Base-by-base conservation (phyloP, 53 echinoderm and acorn worm species). In the Antedon mediterranea region DNA sequence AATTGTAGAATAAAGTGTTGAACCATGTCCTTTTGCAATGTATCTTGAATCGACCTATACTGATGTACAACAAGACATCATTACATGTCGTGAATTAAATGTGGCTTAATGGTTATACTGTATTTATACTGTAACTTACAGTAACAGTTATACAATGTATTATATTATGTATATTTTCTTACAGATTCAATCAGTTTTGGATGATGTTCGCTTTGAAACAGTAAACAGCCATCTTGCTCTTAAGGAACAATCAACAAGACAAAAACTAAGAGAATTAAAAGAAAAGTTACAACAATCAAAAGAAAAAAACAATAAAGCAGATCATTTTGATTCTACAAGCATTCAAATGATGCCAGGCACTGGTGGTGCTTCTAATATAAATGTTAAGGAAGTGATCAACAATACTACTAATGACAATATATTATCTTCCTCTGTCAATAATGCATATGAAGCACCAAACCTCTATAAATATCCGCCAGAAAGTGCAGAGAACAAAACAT, bases 221-320 rank as follows among this genome's bases (percentile, higher is more conserved):
- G 74, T 85, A 26, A 71, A 31, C 3, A 75, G 76, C 27, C 85
- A 85, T 72, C 44, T 80, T 4, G 42, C 80, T 37, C 71, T 85
- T 30, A 85, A 80, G 32, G 85, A 85, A 76, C 80, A 78, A 29
- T 71, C 71, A 23, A 85, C 85, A n/a, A 74, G 79, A 33, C 34
- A 74, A 28, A 85, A 85, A 43, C 85, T 85, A 4, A 33, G 33
- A 18, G 80, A 85, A 28, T 85, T 85, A 37, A 79, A 80, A 42
- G 76, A 80, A 30, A 79, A 80, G 29, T 80, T 85, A 70, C 57
- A 71, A 27, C 43, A 71, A 71, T 70, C 79, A 32, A 74, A 85
- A 31, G 76, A 85, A 85, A 30, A 5, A 18, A 26, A 26, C 23
- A 37, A 4, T 37, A 11, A 11, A 11, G 11, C 11, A 11, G 23